Percentiles rank a stretch among this genome's conserved stretches.
These are phyloP conservation scores for Monoplex corrugatus DNA, from an alignment of 2,888 invertebrate genomes.

Conservation along the genomic window DNA sequence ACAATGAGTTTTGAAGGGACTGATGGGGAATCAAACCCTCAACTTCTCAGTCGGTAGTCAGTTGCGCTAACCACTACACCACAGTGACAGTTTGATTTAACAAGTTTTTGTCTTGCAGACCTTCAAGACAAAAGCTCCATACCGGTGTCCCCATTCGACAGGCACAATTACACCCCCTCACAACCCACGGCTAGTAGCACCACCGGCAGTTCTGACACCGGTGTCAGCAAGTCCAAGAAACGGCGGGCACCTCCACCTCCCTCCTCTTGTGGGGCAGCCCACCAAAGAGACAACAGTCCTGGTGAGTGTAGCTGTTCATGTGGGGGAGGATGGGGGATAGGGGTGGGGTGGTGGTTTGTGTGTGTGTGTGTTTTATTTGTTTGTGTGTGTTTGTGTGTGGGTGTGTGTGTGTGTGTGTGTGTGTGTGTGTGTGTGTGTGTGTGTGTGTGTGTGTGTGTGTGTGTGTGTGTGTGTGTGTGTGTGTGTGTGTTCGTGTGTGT, in stretches of 20 bases:
- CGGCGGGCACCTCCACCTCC: conserved; percentile 73
- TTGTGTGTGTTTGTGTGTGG: neutral
- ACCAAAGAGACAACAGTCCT: conserved; percentile 37
- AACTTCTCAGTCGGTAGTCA: no score
- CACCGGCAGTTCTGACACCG: conserved; percentile 63
- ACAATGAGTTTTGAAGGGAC: no score
- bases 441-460: neutral
- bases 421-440: neutral
- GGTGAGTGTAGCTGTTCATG: conserved; percentile 25
- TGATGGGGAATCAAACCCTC: no score
- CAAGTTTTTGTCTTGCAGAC: no score
- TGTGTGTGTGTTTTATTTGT: neutral
- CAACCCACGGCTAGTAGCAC: conserved; percentile 62
- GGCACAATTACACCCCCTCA: conserved; percentile 41
- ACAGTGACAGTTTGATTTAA: no score
- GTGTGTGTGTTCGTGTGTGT: neutral
- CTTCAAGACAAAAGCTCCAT: conserved; percentile 62
- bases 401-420: neutral
- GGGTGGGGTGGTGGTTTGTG: neutral
- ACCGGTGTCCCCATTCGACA: conserved; percentile 60
- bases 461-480: neutral
- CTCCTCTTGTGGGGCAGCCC: conserved; percentile 25
- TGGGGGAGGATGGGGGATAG: neutral
- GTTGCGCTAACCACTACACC: no score
- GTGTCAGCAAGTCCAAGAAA: conserved; percentile 70